Conservation (phyloP, 2,888 invertebrate genomes). For the Hartigia nigra region DNA sequence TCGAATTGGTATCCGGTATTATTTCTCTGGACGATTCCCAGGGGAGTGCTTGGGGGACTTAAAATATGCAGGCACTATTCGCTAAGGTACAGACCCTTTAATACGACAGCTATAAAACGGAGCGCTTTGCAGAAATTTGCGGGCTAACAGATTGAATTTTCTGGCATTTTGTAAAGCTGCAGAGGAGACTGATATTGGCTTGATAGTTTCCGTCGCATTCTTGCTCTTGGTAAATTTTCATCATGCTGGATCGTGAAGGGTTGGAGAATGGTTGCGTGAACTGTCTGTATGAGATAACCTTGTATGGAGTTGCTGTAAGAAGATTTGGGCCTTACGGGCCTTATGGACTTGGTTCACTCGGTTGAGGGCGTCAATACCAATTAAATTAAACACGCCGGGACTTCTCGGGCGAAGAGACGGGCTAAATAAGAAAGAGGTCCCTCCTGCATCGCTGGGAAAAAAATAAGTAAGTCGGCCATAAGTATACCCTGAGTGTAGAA, state of each 20-base stretch:
- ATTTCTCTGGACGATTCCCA: not conserved
- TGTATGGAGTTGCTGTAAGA: slow-evolving; percentile 5
- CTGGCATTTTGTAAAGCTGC: slow-evolving; percentile 7
- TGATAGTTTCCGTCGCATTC: not conserved
- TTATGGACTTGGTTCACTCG: slow-evolving; percentile 21
- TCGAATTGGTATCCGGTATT: not conserved
- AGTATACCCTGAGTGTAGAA: slow-evolving; percentile 57
- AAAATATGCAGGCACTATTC: slow-evolving; percentile 38
- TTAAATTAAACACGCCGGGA: slow-evolving; percentile 57
- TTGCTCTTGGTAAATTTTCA: not conserved
- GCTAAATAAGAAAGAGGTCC: slow-evolving; percentile 49
- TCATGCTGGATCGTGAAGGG: not conserved
- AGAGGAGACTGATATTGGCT: not conserved
- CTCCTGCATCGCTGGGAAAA: slow-evolving; percentile 46
- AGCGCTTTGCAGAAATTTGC: slow-evolving; percentile 41
- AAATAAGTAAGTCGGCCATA: slow-evolving; percentile 57
- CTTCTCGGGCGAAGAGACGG: slow-evolving; percentile 41
- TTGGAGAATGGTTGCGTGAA: not conserved
- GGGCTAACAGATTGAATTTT: slow-evolving; percentile 49
- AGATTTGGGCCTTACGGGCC: slow-evolving; percentile 2
- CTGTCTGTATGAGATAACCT: slow-evolving; percentile 1
- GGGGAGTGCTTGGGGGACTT: not conserved
- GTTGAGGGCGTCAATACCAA: slow-evolving; percentile 60
- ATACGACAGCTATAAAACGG: slow-evolving; percentile 54
- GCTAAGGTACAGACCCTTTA: slow-evolving; percentile 27